Evolutionary conservation across 35 echinoderm and acorn worm genomes (phyloP).

Genomic region (Strongylocentrotus purpuratus): DNA sequence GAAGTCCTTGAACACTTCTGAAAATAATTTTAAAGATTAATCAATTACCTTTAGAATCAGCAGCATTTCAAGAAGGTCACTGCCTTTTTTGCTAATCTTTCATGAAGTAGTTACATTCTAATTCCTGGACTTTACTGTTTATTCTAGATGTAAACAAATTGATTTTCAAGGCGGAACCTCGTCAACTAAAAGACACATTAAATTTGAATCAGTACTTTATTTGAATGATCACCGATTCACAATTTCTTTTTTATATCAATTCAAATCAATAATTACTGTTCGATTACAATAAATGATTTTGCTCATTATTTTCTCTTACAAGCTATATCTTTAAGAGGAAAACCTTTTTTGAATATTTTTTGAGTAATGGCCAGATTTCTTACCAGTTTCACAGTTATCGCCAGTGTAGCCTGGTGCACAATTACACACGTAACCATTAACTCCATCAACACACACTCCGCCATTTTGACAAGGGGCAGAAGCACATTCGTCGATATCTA

Average conservation of each 20-base stretch:
- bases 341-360: no score
- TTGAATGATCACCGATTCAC: no score
- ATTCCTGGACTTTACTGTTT: background rate
- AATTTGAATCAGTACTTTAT: no score
- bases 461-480: slow-evolving; percentile 61
- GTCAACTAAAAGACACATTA: no score
- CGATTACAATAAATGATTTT: no score
- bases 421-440: slow-evolving; percentile 48
- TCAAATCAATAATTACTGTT: no score
- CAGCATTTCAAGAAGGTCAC: no score
- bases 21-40: background rate
- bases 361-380: background rate
- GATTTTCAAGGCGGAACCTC: no score
- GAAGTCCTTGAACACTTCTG: background rate
- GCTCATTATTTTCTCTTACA: no score
- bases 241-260: no score
- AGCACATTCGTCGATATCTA: slow-evolving; percentile 59
- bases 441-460: slow-evolving; percentile 34
- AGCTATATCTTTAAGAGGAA: no score
- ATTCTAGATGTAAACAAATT: background rate
- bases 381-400: slow-evolving; percentile 46
- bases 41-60: background rate
- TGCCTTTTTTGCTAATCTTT: background rate
- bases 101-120: background rate
- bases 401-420: slow-evolving; percentile 62